Evolutionary conservation across 2,888 invertebrate genomes (phyloP).

Genomic region (Conomelus anceps): DNA sequence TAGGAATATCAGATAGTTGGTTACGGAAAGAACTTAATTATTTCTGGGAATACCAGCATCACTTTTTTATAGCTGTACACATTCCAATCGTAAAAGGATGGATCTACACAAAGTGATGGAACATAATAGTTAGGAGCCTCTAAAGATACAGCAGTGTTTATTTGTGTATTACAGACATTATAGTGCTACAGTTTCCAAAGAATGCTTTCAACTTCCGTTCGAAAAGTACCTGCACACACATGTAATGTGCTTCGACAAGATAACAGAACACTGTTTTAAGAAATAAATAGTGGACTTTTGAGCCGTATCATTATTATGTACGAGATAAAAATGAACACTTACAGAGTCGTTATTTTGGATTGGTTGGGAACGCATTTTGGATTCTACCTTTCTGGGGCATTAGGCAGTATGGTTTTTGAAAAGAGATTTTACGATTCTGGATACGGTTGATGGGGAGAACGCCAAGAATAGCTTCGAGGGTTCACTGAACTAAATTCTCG

Average conservation of each 20-base stretch:
- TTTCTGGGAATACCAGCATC: background rate
- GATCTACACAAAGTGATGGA: background rate
- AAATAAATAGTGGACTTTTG: background rate
- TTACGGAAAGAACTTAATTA: background rate
- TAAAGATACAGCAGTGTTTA: background rate
- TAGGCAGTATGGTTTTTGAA: background rate
- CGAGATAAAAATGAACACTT: background rate
- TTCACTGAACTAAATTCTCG: background rate
- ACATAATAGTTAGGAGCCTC: background rate
- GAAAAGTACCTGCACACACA: background rate
- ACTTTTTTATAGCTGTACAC: background rate
- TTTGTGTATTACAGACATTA: background rate
- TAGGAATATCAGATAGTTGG: background rate
- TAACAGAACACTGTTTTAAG: background rate
- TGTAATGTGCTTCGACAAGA: background rate
- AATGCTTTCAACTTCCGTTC: background rate
- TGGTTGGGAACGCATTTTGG: background rate
- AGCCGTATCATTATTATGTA: background rate
- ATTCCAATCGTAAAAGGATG: background rate
- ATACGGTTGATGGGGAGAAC: background rate
- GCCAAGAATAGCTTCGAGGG: background rate
- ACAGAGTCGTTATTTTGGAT: background rate
- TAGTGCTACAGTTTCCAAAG: background rate
- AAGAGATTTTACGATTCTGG: background rate
- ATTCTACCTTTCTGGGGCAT: background rate